A percentile compares a stretch with the other conserved stretches of the same genome.
Conservation (phyloP, 2,113 vertebrate genomes). For the Oreochromis tanganicae region DNA sequence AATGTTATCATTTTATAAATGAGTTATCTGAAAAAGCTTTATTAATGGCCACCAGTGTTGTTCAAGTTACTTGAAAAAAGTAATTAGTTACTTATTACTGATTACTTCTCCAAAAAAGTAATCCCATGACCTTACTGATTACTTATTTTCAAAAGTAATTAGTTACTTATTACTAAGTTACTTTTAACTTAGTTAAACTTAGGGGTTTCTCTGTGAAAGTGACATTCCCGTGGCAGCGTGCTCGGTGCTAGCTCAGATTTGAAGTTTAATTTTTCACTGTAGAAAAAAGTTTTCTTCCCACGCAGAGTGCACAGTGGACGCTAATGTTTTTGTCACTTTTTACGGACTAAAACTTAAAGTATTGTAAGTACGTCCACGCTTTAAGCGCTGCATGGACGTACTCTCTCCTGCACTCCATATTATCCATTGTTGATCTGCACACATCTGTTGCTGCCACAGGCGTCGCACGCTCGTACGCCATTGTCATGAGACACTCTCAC, state of each 20-base stretch:
- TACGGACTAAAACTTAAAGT: not conserved
- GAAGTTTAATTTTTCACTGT: fast-evolving
- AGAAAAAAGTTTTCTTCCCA: not conserved
- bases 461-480: fast-evolving
- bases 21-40: not conserved
- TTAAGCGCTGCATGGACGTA: fast-evolving
- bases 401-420: fast-evolving
- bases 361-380: fast-evolving
- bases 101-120: not conserved
- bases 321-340: not conserved
- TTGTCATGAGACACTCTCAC: not conserved
- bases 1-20: not conserved
- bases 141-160: not conserved
- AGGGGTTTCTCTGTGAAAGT: fast-evolving
- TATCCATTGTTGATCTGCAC: not conserved
- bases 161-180: not conserved
- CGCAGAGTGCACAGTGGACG: fast-evolving
- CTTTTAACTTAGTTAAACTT: not conserved
- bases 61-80: not conserved
- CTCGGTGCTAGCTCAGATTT: fast-evolving
- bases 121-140: not conserved
- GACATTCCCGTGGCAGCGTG: not conserved
- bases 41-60: not conserved
- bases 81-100: not conserved
- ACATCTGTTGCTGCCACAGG: not conserved